phyloP scores from a whole-genome alignment of 1,140 invertebrate species.

The Paracyclopina nana region DNA sequence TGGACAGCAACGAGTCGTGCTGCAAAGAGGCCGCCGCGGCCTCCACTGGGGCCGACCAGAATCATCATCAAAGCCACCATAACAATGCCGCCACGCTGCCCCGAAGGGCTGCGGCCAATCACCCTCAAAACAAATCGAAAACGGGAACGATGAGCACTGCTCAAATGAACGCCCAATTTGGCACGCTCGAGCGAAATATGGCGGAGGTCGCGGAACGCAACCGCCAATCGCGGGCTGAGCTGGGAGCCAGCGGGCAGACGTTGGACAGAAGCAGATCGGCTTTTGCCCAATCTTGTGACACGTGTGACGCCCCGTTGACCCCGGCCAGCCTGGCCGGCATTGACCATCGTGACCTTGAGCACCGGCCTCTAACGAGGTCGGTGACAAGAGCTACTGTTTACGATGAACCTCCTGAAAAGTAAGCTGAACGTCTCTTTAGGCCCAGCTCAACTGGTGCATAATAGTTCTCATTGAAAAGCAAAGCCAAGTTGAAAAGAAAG shows the following conservation, averaged over 20 bases:
- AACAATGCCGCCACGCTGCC: no score
- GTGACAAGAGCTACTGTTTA: conserved; percentile 13
- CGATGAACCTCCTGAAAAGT: conserved; percentile 17
- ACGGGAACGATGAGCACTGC: not conserved
- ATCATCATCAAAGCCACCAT: not conserved
- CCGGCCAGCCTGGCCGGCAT: conserved; percentile 13
- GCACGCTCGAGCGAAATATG: conserved; percentile 12
- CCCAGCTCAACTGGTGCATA: no score
- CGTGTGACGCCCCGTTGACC: conserved; percentile 9
- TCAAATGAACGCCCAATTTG: not conserved
- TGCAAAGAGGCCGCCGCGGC: conserved; percentile 5
- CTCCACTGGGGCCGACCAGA: not conserved
- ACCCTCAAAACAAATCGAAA: not conserved
- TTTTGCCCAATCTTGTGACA: conserved; percentile 15
- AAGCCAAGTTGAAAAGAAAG: no score
- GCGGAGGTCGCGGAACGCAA: conserved; percentile 1
- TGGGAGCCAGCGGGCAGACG: not conserved
- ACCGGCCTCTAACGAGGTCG: conserved; percentile 13
- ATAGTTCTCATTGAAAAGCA: no score
- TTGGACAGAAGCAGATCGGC: not conserved
- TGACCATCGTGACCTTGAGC: conserved; percentile 13
- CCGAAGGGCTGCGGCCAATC: not conserved
- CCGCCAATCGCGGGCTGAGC: not conserved
- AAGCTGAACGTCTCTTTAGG: not conserved
- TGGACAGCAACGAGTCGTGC: conserved; percentile 10